Evolutionary conservation across 35 echinoderm and acorn worm genomes (phyloP).

Genomic region (Diadema setosum): DNA sequence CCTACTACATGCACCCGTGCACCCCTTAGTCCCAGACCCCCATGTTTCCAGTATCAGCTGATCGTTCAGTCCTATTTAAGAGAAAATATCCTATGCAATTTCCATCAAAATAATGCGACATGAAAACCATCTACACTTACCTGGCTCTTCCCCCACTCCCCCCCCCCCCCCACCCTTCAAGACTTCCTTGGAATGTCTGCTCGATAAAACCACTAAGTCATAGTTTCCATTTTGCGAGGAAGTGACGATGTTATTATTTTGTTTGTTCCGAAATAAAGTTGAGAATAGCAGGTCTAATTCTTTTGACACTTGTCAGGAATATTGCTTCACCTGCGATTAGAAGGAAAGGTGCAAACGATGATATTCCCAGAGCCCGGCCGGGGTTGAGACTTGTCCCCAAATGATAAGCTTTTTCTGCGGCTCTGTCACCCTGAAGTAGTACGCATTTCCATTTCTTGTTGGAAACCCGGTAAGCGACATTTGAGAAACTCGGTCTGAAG

Average conservation of each 20-base stretch:
- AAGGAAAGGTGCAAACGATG: too few species aligned
- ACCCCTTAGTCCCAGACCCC: too few species aligned
- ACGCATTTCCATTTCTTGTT: too few species aligned
- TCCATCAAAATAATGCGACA: background rate
- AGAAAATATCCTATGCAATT: too few species aligned
- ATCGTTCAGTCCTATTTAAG: too few species aligned
- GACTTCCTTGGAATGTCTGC: background rate
- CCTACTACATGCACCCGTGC: too few species aligned
- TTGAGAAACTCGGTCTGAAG: background rate
- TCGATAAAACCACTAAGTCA: conserved; percentile 6
- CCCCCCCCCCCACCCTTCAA: background rate
- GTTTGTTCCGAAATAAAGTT: background rate
- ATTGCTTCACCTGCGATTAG: background rate
- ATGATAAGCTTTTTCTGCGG: too few species aligned
- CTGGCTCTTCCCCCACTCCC: background rate
- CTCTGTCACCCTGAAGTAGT: too few species aligned
- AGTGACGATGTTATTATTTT: background rate
- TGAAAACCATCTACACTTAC: background rate
- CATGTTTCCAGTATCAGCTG: too few species aligned
- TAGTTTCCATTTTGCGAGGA: conserved; percentile 10
- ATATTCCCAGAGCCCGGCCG: too few species aligned
- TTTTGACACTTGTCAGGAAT: background rate
- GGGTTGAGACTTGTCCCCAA: too few species aligned
- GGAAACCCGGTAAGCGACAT: background rate
- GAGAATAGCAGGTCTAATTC: background rate